These are phyloP conservation scores for Cheilosia soror DNA, from an alignment of 2,888 invertebrate species.

Conservation along the genomic window DNA sequence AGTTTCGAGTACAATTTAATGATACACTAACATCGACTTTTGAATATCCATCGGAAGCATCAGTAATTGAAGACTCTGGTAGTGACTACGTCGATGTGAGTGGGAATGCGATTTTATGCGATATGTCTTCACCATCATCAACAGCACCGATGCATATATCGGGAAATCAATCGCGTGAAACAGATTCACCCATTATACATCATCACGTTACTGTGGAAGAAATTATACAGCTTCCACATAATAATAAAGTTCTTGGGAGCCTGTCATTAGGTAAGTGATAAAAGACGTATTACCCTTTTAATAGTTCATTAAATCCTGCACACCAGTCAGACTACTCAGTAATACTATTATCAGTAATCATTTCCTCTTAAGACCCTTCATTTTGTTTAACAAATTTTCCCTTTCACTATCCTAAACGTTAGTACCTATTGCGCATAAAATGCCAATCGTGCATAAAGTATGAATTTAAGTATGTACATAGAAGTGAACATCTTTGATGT, in stretches of 20 bases:
- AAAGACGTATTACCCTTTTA: conserved; percentile 26
- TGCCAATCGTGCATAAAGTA: conserved; percentile 3
- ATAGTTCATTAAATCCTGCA: conserved; percentile 42
- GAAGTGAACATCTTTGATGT: too few relatives aligned
- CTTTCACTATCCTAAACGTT: not conserved
- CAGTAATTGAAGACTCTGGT: conserved; percentile 88
- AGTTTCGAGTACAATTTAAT: conserved; percentile 95
- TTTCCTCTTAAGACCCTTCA: conserved; percentile 1
- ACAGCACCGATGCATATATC: not conserved
- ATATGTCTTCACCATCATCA: conserved; percentile 73
- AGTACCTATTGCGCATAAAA: not conserved
- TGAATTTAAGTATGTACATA: too few relatives aligned
- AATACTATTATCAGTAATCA: conserved; percentile 8
- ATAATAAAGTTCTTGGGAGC: conserved; percentile 81
- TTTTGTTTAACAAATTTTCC: not conserved
- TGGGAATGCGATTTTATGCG: conserved; percentile 60
- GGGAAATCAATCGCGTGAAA: conserved; percentile 47
- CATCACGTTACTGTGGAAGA: conserved; percentile 82
- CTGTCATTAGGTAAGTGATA: conserved; percentile 82
- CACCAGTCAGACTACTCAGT: conserved; percentile 33
- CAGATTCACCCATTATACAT: conserved; percentile 76
- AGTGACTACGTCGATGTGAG: conserved; percentile 78
- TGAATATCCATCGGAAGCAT: conserved; percentile 97
- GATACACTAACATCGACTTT: conserved; percentile 94
- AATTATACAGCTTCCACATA: conserved; percentile 82